A percentile compares a stretch with the other conserved stretches of the same genome.
These are phyloP conservation scores for Vanessa atalanta DNA, from an alignment of 1,140 invertebrate species.

Conservation along the genomic window DNA sequence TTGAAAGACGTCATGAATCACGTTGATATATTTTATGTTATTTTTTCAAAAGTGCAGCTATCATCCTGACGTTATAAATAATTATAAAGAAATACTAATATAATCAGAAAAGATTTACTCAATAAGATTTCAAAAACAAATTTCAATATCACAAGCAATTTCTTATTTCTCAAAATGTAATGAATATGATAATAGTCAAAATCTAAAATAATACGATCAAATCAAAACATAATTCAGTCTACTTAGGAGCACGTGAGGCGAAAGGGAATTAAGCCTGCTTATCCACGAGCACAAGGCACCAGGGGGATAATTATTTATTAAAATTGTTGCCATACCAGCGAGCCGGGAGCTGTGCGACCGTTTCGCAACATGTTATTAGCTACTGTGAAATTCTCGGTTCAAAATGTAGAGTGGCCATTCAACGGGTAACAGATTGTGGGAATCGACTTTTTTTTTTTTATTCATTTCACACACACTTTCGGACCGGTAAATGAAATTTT, in stretches of 20 bases:
- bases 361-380: conserved; percentile 60
- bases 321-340: conserved; percentile 62
- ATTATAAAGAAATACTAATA: no score
- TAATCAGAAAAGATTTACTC: no score
- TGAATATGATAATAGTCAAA: not conserved
- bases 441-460: conserved; percentile 27
- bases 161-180: not conserved
- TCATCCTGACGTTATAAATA: no score
- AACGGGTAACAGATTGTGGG: conserved; percentile 20
- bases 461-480: not conserved
- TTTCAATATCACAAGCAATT: no score
- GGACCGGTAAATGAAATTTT: conserved; percentile 10
- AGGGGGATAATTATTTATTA: conserved; percentile 72
- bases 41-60: no score
- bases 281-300: conserved; percentile 48
- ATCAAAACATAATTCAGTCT: conserved; percentile 22
- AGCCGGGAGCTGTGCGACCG: conserved; percentile 42
- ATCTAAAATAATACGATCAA: conserved; percentile 9
- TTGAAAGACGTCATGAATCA: no score
- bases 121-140: no score
- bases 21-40: no score
- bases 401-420: conserved; percentile 44
- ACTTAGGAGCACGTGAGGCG: conserved; percentile 32
- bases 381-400: conserved; percentile 56
- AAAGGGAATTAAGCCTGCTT: conserved; percentile 56